Conservation (phyloP, 2,888 invertebrate species). For the Amphipoea lucens region DNA sequence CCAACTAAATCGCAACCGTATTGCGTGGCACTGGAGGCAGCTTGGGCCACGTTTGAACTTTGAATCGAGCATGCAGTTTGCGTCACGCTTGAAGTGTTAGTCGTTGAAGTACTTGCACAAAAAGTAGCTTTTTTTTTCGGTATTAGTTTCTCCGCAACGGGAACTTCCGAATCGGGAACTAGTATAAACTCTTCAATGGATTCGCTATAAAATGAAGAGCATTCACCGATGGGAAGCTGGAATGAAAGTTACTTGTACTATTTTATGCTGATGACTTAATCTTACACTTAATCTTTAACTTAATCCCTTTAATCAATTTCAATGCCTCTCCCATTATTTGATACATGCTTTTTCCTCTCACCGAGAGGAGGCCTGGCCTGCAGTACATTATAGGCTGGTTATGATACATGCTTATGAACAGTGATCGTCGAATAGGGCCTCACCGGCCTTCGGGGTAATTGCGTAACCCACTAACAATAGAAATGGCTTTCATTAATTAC, state of each 20-base stretch:
- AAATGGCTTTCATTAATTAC: no score
- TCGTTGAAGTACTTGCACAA: neutral
- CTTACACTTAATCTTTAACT: no score
- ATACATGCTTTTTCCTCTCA: neutral
- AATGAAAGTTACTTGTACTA: neutral
- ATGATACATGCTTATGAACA: no score
- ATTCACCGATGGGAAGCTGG: slow-evolving; percentile 7
- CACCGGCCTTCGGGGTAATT: no score
- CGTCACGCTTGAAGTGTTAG: neutral
- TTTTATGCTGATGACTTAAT: neutral
- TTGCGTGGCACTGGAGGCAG: neutral
- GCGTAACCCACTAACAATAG: no score
- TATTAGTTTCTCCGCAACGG: no score
- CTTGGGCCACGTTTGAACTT: neutral
- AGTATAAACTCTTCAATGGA: slow-evolving; percentile 19
- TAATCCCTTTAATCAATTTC: neutral
- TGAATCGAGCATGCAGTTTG: no score
- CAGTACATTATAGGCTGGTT: neutral
- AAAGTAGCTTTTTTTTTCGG: neutral
- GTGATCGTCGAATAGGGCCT: no score
- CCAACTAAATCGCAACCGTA: neutral
- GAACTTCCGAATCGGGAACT: neutral
- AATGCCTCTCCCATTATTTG: neutral
- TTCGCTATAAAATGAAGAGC: neutral
- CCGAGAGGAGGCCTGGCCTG: neutral